Conservation (phyloP, 1,140 invertebrate species). For the Cydia strobilella region DNA sequence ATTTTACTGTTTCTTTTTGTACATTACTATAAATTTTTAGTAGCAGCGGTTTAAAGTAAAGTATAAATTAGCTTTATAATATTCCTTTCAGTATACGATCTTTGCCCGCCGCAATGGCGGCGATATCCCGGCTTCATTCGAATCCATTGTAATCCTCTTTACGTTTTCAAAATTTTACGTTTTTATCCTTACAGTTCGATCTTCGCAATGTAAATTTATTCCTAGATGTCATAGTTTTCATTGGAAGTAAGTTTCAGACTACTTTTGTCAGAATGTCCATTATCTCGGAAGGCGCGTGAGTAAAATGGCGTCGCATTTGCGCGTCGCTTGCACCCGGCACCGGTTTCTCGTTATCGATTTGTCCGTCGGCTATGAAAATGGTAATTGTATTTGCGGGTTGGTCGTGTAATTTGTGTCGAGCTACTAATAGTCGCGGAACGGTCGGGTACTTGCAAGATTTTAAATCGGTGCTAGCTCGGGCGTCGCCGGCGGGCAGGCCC, state of each 20-base stretch:
- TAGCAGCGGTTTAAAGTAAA: constrained; percentile 32
- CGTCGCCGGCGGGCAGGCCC: constrained; percentile 40
- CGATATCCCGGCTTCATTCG: constrained; percentile 68
- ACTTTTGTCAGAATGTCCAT: constrained; percentile 54
- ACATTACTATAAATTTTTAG: constrained; percentile 15
- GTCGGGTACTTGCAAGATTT: constrained; percentile 70
- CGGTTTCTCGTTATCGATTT: constrained; percentile 74
- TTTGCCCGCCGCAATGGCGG: constrained; percentile 69
- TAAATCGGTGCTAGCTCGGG: constrained; percentile 69
- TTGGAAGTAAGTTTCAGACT: constrained; percentile 66
- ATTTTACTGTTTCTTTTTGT: neutral
- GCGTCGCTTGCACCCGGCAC: constrained; percentile 66
- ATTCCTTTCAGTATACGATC: constrained; percentile 53
- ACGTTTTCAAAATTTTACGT: constrained; percentile 73
- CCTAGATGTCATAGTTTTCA: constrained; percentile 69
- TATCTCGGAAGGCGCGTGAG: constrained; percentile 66
- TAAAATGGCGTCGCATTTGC: constrained; percentile 76
- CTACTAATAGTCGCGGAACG: constrained; percentile 15
- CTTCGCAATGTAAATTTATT: constrained; percentile 60
- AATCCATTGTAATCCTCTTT: constrained; percentile 69
- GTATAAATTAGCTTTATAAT: constrained; percentile 32
- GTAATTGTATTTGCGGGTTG: constrained; percentile 27
- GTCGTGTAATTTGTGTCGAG: constrained; percentile 19
- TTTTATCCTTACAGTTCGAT: constrained; percentile 66
- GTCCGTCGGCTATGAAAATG: constrained; percentile 36